Base-by-base conservation (phyloP, 2,797 vertebrate genomes). In the Acanthopagrus latus region DNA sequence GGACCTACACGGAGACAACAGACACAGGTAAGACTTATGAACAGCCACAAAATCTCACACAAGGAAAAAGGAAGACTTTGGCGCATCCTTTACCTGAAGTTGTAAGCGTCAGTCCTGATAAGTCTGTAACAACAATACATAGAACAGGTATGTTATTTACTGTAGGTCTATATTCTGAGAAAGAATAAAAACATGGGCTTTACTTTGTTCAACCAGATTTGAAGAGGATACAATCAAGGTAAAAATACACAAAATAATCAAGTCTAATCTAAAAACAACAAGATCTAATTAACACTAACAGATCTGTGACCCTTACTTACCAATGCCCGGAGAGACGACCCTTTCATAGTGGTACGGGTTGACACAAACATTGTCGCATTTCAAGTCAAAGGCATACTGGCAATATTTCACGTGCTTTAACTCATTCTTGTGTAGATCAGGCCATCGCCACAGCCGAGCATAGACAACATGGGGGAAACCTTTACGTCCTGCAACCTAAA, bases 281-380 rank as follows among this genome's bases (percentile, higher is more conserved):
- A 43, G 5, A 48, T 63, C 7, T 18, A n/a, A 23, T 29, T 12
- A 27, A 46, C 10, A 54, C 23, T 7, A 18, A 72, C 13, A 60
- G 64, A 76, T 0, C 1, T 23, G 6, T 21, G 41, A 73, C 6
- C n/a, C 8, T 48, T 50, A 93, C 97, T 95, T 82, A 98, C 98
- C 98, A 33, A 99, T 98, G 85, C 98, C 97, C 68, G 97, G 97
- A 5, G 98, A 99, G 5, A 99, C 98, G 25, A 99, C 98, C 23
- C 98, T 96, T 90, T 99, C 98, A 38, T 99, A 99, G 90, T 99
- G 98, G 94, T 99, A 99, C 0, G 98, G 98, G 64, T 99, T 99
- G 75, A 99, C 98, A 86, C 98, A 99, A 47, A 99, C 98, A 83
- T 97, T 99, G 94, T 99, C 98, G 90, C 96, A 97, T 75, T 99